A percentile compares a stretch with the other conserved stretches of the same genome.
These are phyloP conservation scores for Microtus pennsylvanicus DNA, from an alignment of 2,113 vertebrate species.

Conservation along the genomic window DNA sequence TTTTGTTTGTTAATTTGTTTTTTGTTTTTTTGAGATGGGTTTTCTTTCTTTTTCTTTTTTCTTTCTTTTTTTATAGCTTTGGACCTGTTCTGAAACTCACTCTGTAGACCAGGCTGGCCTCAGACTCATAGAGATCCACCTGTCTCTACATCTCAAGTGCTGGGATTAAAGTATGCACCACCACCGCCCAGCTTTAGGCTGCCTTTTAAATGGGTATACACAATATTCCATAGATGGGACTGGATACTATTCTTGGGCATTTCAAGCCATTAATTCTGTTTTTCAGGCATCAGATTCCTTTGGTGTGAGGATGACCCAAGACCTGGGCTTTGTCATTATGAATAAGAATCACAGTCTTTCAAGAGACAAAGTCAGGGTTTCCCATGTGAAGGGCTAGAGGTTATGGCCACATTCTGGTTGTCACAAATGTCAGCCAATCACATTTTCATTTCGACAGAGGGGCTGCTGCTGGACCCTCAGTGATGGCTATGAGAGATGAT, in stretches of 20 bases:
- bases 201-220: background rate
- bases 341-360: background rate
- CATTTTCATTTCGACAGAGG: background rate
- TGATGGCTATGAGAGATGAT: background rate
- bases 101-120: too few species aligned
- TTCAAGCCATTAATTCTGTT: background rate
- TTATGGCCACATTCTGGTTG: background rate
- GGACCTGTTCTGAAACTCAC: too few species aligned
- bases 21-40: too few species aligned
- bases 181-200: too few species aligned
- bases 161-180: too few species aligned
- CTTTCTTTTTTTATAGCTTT: too few species aligned
- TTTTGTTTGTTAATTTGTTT: background rate
- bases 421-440: background rate
- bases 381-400: background rate
- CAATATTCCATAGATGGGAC: background rate
- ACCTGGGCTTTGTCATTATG: background rate
- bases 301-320: background rate
- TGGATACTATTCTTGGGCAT: background rate
- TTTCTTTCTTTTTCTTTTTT: too few species aligned
- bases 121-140: too few species aligned
- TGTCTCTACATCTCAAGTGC: too few species aligned
- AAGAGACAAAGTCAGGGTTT: slow-evolving; percentile 3
- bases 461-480: background rate
- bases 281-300: background rate